phyloP scores from a whole-genome alignment of 2,113 vertebrate genomes.

The Nymphicus hollandicus region DNA sequence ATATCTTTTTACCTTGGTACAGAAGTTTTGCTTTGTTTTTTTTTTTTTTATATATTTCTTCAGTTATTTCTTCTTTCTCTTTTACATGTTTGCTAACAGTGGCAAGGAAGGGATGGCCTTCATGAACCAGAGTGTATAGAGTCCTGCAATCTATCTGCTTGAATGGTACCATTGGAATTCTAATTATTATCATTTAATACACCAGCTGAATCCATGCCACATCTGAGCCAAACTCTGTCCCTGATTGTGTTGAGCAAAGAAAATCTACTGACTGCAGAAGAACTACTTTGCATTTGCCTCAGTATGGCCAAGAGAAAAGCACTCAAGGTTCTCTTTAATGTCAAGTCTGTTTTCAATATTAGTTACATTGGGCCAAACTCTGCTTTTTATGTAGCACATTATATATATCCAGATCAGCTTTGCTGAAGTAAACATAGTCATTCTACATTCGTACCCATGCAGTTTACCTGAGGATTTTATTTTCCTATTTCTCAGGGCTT shows the following conservation, averaged over 20 bases:
- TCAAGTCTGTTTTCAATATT: not conserved
- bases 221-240: not conserved
- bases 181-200: not conserved
- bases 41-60: not conserved
- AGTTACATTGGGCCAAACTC: not conserved
- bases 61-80: not conserved
- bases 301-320: not conserved
- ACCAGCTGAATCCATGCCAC: not conserved
- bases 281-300: not conserved
- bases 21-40: not conserved
- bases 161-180: not conserved
- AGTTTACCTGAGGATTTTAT: not conserved
- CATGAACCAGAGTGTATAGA: not conserved
- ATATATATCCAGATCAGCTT: not conserved
- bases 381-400: not conserved
- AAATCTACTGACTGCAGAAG: not conserved
- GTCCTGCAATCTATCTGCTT: not conserved
- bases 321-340: not conserved
- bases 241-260: not conserved
- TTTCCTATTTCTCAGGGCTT: not conserved
- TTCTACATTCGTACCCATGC: not conserved
- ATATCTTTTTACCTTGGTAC: not conserved
- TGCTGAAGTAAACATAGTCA: not conserved
- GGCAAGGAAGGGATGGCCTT: not conserved
- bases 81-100: not conserved